Evolutionary conservation across 1,140 invertebrate genomes (phyloP).

Genomic region (Drosophila kanapiae): DNA sequence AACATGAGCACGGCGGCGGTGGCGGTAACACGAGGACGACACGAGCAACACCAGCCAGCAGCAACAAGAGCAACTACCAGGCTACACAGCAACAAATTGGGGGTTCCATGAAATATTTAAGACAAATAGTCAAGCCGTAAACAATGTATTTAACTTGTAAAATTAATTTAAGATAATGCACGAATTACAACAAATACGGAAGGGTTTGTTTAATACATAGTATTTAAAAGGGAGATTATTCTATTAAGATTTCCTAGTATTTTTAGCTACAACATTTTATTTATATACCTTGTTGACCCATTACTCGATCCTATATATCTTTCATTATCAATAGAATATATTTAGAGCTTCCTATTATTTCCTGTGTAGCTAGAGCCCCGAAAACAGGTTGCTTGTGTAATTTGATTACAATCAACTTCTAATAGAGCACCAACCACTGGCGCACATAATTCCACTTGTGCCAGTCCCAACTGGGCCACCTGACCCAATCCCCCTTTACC

Average conservation of each 20-base stretch:
- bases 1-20: conserved; percentile 2
- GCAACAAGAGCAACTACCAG: conserved; percentile 1
- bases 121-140: neutral
- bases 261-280: too few species aligned
- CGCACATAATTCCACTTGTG: conserved; percentile 44
- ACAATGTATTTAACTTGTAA: too few species aligned
- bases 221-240: too few species aligned
- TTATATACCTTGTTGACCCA: too few species aligned
- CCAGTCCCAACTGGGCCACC: conserved; percentile 5
- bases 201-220: too few species aligned
- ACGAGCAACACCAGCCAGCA: conserved; percentile 36
- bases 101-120: neutral
- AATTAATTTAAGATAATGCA: too few species aligned
- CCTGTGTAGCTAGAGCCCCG: conserved; percentile 1
- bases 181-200: too few species aligned
- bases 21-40: conserved; percentile 14
- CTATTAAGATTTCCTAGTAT: too few species aligned
- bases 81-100: neutral
- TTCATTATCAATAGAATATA: neutral
- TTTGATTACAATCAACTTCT: conserved; percentile 85
- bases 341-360: neutral
- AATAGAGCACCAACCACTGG: conserved; percentile 76
- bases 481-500: conserved; percentile 5
- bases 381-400: conserved; percentile 84
- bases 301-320: too few species aligned